Base-by-base conservation (phyloP, 1,140 invertebrate genomes). In the Muscidifurax raptorellus region DNA sequence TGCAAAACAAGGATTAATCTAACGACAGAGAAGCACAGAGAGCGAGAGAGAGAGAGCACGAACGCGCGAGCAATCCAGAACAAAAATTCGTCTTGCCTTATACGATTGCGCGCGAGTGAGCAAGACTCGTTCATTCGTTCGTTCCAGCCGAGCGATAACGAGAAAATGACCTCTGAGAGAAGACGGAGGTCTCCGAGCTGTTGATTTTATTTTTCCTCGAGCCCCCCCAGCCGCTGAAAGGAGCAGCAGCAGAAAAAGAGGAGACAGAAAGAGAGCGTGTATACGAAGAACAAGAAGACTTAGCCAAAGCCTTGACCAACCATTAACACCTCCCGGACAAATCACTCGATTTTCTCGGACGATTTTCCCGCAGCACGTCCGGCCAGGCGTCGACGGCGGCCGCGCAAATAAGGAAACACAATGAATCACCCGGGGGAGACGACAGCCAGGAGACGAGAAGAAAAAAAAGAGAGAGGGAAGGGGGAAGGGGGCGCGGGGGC, bases 331-430 rank as follows among this genome's bases (percentile, higher is more conserved):
- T 93, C 90, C 86, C 86, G 91, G 91, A 92, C 92, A 92, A 93
- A 93, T 93, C 92, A 93, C 92, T 92, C 91, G 92, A 92, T 93
- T 93, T 93, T 92, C 91, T 91, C 90, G 89, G 90, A 87, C 91
- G 91, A 93, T 92, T 93, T 92, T 92, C 90, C 88, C 90, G 90
- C 88, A 71, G 91, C 92, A 92, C 92, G 92, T 92, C 90, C 91
- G 87, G 36, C 36, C 27, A 47, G 44, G 10, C 44, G 15, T 47
- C 44, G 44, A 18, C 44, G 44, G 12, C 44, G 15, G 12, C 69
- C 67, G n/a, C 15, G 87, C 91, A 93, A 92, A 92, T 92, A 92
- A 92, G 91, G 90, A 92, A 92, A 92, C 90, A 91, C 91, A 90
- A 93, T 93, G 92, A 92, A 93, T 93, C 90, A 92, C 92, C 92